These are phyloP conservation scores for Pharmacophagus antenor DNA, from an alignment of 2,888 invertebrate genomes.

Conservation along the genomic window DNA sequence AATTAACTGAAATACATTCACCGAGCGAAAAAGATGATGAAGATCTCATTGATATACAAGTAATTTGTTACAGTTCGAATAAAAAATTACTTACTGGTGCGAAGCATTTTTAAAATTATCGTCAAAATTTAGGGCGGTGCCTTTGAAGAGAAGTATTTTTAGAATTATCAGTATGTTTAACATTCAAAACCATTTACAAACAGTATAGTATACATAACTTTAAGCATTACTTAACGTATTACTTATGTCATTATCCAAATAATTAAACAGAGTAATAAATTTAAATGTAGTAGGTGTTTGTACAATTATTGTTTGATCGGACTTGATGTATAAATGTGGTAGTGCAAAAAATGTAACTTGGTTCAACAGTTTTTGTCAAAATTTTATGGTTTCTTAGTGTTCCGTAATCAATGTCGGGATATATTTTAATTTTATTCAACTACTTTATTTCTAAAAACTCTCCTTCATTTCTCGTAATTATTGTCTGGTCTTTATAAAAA, in stretches of 20 bases:
- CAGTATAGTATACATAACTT: neutral
- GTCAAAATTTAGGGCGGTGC: neutral
- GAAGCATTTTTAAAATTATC: neutral
- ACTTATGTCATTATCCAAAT: neutral
- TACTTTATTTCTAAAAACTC: neutral
- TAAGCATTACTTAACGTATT: neutral
- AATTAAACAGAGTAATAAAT: neutral
- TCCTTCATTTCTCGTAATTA: too few species aligned
- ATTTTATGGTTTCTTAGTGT: neutral
- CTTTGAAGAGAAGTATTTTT: constrained; percentile 36
- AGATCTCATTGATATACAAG: neutral
- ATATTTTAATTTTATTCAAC: neutral
- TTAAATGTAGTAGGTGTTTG: neutral
- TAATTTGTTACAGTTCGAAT: neutral
- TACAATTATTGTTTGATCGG: neutral
- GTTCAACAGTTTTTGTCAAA: neutral
- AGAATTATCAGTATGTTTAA: constrained; percentile 29
- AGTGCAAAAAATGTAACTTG: neutral
- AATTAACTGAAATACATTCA: neutral
- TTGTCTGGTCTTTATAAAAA: constrained; percentile 1
- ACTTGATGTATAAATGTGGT: too few species aligned
- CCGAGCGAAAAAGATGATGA: neutral
- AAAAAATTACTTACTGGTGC: neutral
- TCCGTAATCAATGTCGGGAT: too few species aligned
- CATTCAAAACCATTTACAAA: constrained; percentile 1